Evolutionary conservation across 2,113 vertebrate species (phyloP), one percentile per base, ranked within the genome.

Genomic region (Phoenicopterus ruber): DNA sequence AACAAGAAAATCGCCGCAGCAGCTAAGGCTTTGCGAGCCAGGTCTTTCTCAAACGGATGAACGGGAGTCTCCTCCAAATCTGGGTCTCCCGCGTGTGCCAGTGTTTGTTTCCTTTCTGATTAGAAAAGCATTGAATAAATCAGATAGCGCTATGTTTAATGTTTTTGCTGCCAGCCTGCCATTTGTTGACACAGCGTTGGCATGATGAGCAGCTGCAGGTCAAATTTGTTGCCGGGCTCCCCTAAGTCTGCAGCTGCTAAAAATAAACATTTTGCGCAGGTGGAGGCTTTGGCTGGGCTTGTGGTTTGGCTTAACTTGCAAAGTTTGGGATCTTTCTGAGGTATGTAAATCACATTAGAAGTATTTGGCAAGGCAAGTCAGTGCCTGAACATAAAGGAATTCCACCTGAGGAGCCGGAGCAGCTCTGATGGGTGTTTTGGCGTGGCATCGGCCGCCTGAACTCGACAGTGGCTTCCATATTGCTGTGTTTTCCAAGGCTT

Each of bases 191-290:
- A 31, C 76, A 89, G 88, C 24, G 0, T 44, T 95, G 87, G 93
- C 90, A 91, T 82, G 93, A 94, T 87, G 92, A 97, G 93, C 93
- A 96, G 94, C 96, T 95, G 91, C 84, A 78, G 86, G 95, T 96
- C 92, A 91, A 7, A 87, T 96, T 94, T 86, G 87, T 94, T 93
- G 73, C 93, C 9, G 81, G 82, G 69, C 91, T 97, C 77, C 81
- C 86, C 54, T 47, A 92, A 95, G 90, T 81, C 95, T 97, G 88
- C 86, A 94, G 82, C 73, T 95, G 93, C 93, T 97, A 97, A 97
- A 97, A 97, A 97, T 96, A 97, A 96, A 92, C 80, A 87, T 95
- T 96, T 88, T 95, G 86, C 32, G 20, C 94, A 96, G 96, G 96
- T 97, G 96, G 93, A 89, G 87, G 59, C 86, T 89, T 97, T 97